A percentile compares a stretch with the other conserved stretches of the same genome.
Conservation (phyloP, 2,113 vertebrate genomes). For the Callionymus lyra region DNA sequence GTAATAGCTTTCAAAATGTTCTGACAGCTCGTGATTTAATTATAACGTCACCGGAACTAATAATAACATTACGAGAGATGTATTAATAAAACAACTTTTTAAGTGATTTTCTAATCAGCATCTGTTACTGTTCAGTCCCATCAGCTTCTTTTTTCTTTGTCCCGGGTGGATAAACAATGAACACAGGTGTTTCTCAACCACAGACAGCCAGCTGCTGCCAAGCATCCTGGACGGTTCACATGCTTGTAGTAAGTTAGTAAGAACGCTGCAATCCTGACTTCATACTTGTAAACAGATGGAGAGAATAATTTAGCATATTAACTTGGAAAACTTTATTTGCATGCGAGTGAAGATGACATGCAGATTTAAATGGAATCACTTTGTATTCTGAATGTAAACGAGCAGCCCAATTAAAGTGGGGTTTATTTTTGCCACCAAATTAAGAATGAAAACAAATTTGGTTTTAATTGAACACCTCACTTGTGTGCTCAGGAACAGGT, state of each 20-base stretch:
- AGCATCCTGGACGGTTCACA: neutral
- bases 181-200: slow-evolving; percentile 6
- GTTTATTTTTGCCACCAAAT: neutral
- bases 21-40: no score
- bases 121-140: slow-evolving; percentile 2
- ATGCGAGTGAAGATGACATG: slow-evolving; percentile 13
- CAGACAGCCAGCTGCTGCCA: slow-evolving; percentile 26
- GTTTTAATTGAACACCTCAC: slow-evolving; percentile 3
- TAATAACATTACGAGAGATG: no score
- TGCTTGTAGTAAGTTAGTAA: no score
- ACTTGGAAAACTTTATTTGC: slow-evolving; percentile 12
- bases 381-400: slow-evolving; percentile 28
- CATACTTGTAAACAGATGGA: slow-evolving; percentile 31
- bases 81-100: no score
- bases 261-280: neutral
- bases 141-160: neutral
- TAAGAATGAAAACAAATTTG: neutral
- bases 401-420: slow-evolving; percentile 5
- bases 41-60: no score
- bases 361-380: slow-evolving; percentile 8
- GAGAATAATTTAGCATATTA: slow-evolving; percentile 42
- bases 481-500: slow-evolving; percentile 1
- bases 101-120: neutral
- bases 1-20: no score
- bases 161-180: slow-evolving; percentile 2